phyloP scores from a whole-genome alignment of 2,888 invertebrate genomes.

The Ectemnius lituratus region DNA sequence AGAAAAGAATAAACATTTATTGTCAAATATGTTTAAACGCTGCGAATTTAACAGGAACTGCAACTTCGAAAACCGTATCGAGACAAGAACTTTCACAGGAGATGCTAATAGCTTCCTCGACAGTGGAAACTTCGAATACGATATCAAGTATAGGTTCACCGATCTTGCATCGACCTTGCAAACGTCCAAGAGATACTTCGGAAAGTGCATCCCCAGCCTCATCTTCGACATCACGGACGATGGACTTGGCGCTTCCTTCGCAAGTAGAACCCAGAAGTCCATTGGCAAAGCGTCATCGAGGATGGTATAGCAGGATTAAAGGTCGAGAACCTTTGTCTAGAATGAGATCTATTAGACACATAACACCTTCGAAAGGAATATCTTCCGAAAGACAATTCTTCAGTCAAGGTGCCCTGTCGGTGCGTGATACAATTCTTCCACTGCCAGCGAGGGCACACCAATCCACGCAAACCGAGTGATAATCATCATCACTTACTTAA shows the following conservation, averaged over 20 bases:
- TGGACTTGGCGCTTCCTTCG: background rate
- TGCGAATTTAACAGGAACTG: constrained; percentile 6
- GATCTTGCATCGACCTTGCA: constrained; percentile 48
- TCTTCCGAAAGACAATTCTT: constrained; percentile 71
- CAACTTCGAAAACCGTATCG: constrained; percentile 20
- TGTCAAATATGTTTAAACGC: background rate
- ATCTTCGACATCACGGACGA: constrained; percentile 20
- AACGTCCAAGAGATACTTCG: constrained; percentile 61
- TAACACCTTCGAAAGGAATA: constrained; percentile 58
- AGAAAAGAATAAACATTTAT: background rate
- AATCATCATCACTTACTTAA: background rate
- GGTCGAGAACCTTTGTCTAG: constrained; percentile 70
- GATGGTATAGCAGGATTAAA: constrained; percentile 68
- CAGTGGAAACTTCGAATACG: background rate
- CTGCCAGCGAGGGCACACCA: constrained; percentile 71
- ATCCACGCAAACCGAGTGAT: constrained; percentile 65
- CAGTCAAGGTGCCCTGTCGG: constrained; percentile 69
- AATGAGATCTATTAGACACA: constrained; percentile 58
- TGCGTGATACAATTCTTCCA: constrained; percentile 68
- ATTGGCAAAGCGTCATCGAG: constrained; percentile 67
- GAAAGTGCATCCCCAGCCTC: constrained; percentile 24
- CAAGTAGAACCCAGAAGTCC: constrained; percentile 60
- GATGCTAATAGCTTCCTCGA: background rate
- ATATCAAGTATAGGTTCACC: constrained; percentile 33
- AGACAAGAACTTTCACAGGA: constrained; percentile 15